Base-by-base conservation (phyloP, 2,888 invertebrate genomes). In the Coremacera marginata region DNA sequence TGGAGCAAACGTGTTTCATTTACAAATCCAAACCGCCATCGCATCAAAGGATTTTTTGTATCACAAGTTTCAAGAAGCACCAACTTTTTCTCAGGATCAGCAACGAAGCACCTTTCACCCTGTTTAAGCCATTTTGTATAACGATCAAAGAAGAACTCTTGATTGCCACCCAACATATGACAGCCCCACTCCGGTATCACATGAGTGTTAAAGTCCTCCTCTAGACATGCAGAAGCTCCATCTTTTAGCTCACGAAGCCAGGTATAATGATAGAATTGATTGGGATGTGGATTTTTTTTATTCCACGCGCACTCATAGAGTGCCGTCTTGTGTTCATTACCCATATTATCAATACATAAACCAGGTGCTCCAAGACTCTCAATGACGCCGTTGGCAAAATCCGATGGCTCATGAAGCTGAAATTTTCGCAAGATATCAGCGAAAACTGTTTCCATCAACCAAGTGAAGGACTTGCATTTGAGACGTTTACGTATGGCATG, bases 391-490 rank as follows among this genome's bases (percentile, higher is more conserved):
- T 90, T 90, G 0, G 95, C 97, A 85, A 94, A 95, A 79, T 96
- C 94, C 8, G 86, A 84, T 0, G 97, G 98, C 83, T 97, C 97
- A 0, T 96, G 90, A 0, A 95, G 94, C 0, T 98, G 98, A 89
- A 98, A 98, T 37, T 94, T 94, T 75, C 94, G 92, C 0, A 94
- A 91, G 78, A 97, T 90, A 88, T 98, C 98, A 87, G 97, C 97
- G 0, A 98, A 98, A 37, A 98, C 91, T 84, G 95, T 93, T 77
- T 95, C 94, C 91, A 98, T 97, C 86, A 97, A 98, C 98, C 98
- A 98, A 77, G 94, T 94, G 90, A 98, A 98, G 0, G 96, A 90
- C 88, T 96, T 97, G 90, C 98, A 98, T 7, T 95, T 90, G 0
- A 98, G 91, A 68, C 90, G 91, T 25, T 93, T 86, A 31, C 98